phyloP scores from a whole-genome alignment of 2,888 invertebrate genomes.

The Caenorhabditis panamensis region DNA sequence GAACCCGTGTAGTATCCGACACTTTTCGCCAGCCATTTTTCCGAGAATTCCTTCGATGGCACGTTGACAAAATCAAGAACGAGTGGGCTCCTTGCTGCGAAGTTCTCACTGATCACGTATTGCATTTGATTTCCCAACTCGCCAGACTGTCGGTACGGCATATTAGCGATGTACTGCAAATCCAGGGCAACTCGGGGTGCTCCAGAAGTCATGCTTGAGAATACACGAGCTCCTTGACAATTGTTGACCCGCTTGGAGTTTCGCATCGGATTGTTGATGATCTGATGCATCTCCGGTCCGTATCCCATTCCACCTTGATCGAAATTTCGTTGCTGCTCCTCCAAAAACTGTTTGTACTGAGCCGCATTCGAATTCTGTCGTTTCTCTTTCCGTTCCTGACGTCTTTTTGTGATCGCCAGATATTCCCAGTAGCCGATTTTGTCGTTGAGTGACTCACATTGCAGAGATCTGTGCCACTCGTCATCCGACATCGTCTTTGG shows the following conservation, averaged over 20 bases:
- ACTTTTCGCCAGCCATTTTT: slow-evolving; percentile 54
- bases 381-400: slow-evolving; percentile 49
- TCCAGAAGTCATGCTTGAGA: slow-evolving; percentile 44
- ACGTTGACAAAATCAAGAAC: slow-evolving; percentile 64
- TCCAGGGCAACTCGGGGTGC: slow-evolving; percentile 64
- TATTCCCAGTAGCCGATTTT: slow-evolving; percentile 65
- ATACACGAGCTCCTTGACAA: slow-evolving; percentile 47
- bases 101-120: slow-evolving; percentile 69
- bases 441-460: slow-evolving; percentile 24
- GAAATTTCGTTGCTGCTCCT: slow-evolving; percentile 45
- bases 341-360: slow-evolving; percentile 13
- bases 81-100: slow-evolving; percentile 51
- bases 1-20: slow-evolving; percentile 52
- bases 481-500: slow-evolving; percentile 62
- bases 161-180: slow-evolving; percentile 52
- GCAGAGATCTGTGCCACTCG: slow-evolving; percentile 62
- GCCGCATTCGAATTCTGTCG: not conserved
- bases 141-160: slow-evolving; percentile 10
- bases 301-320: slow-evolving; percentile 75
- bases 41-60: slow-evolving; percentile 47
- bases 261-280: slow-evolving; percentile 67
- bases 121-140: slow-evolving; percentile 68
- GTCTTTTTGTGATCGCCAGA: slow-evolving; percentile 61
- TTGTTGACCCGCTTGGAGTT: slow-evolving; percentile 63
- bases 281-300: slow-evolving; percentile 69